Base-by-base conservation (phyloP, 2,113 vertebrate species). In the Neomonachus schauinslandi region DNA sequence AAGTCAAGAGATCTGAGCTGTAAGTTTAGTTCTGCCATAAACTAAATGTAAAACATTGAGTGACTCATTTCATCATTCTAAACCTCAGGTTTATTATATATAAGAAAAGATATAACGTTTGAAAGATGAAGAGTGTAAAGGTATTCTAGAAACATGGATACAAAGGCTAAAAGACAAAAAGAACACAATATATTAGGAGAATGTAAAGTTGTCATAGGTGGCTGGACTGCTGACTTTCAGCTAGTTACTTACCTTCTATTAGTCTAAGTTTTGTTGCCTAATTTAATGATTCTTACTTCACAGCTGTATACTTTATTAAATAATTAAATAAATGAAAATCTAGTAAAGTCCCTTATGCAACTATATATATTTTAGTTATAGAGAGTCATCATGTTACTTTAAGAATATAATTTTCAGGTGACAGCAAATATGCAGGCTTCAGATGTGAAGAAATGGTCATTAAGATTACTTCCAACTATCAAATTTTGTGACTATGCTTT, bases 351-450 rank as follows among this genome's bases (percentile, higher is more conserved):
- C 72, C 21, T 74, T 95, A 49, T 72, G 36, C 36, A 42, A 57
- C 14, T 94, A 57, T 24, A 57, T 71, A 82, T 63, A 74, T 94
- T 94, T 95, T 39, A 80, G 39, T n/a, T 82, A 77, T 74, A 94
- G 51, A 94, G n/a, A 89, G 91, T 55, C n/a, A 90, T 31, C 7
- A 71, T 53, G 33, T 55, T 95, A 96, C 55, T 91, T n/a, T 95
- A 88, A 91, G n/a, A 84, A 93, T 49, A 69, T 31, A 80, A 79
- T 88, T 72, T 84, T 76, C 11, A 83, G 15, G 2, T 91, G 16
- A 80, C 74, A 91, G 79, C 36, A 71, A 92, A 93, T 33, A 1
- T 59, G 3, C 3, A 90, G 33, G 51, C 42, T 21, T 79, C 9
- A 72, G 24, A 95, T 80, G 91, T 42, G 24, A 92, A 26, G 22